Evolutionary conservation across 2,797 vertebrate species (phyloP).

Genomic region (Euphonia xanthogaster): DNA sequence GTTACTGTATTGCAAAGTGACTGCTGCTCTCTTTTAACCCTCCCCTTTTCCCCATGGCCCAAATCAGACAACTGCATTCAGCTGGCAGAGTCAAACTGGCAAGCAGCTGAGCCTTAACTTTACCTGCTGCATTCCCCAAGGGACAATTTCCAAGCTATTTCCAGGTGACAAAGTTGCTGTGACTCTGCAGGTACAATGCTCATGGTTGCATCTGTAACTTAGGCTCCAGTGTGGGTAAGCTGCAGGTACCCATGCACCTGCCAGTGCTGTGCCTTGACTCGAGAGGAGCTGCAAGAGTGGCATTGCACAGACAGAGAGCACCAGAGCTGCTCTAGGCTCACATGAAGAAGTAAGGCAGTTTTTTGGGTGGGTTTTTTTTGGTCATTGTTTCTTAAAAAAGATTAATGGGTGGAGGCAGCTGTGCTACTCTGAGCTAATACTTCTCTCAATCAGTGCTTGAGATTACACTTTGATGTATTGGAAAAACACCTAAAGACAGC

Average conservation of each 20-base stretch:
- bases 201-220: background rate
- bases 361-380: fast-evolving
- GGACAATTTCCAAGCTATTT: background rate
- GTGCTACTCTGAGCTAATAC: background rate
- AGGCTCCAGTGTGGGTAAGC: background rate
- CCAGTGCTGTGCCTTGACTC: fast-evolving
- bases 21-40: background rate
- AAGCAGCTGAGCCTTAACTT: background rate
- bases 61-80: background rate
- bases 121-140: background rate
- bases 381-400: background rate
- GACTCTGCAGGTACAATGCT: fast-evolving
- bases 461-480: background rate
- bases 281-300: background rate
- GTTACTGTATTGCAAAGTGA: background rate
- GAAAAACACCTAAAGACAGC: background rate
- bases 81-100: background rate
- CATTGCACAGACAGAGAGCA: background rate
- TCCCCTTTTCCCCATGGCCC: background rate
- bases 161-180: background rate
- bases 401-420: background rate
- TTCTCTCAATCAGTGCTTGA: background rate
- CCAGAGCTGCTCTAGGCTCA: background rate
- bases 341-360: background rate
- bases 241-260: background rate